Evolutionary conservation across 2,888 invertebrate species (phyloP).

Genomic region (Horisme vitalbata): DNA sequence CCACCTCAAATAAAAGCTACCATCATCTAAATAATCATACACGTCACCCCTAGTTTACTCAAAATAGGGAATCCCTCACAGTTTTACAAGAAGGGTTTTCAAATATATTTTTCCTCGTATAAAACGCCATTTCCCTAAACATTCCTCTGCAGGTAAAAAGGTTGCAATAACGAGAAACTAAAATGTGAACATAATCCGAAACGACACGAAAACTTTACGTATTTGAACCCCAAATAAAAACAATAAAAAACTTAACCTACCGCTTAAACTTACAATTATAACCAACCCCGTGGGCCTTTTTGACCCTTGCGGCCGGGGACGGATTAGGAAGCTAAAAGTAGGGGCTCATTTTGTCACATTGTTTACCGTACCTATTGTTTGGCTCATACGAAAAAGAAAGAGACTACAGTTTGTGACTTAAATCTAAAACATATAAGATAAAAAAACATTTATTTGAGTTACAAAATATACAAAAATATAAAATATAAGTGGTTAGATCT

Average conservation of each 20-base stretch:
- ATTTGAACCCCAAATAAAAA: conserved; percentile 32
- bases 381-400: too few species aligned
- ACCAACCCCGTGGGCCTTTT: conserved; percentile 25
- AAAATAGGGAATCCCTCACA: too few species aligned
- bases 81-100: background rate
- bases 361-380: too few species aligned
- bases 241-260: conserved; percentile 35
- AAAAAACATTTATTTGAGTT: too few species aligned
- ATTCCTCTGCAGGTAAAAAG: conserved; percentile 15
- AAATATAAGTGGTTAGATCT: too few species aligned
- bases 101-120: background rate
- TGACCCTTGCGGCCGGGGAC: conserved; percentile 17
- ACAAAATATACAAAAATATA: too few species aligned
- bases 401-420: too few species aligned
- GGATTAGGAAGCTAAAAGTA: background rate
- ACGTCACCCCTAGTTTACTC: too few species aligned
- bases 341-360: background rate
- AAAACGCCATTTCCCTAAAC: background rate
- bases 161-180: conserved; percentile 10
- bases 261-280: conserved; percentile 37
- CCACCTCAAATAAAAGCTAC: too few species aligned
- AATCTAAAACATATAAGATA: too few species aligned
- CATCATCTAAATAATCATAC: too few species aligned
- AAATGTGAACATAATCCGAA: conserved; percentile 6
- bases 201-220: conserved; percentile 18